Evolutionary conservation across 2,888 invertebrate genomes (phyloP), one percentile per base, ranked within the genome.

Genomic region (Busseola fusca): DNA sequence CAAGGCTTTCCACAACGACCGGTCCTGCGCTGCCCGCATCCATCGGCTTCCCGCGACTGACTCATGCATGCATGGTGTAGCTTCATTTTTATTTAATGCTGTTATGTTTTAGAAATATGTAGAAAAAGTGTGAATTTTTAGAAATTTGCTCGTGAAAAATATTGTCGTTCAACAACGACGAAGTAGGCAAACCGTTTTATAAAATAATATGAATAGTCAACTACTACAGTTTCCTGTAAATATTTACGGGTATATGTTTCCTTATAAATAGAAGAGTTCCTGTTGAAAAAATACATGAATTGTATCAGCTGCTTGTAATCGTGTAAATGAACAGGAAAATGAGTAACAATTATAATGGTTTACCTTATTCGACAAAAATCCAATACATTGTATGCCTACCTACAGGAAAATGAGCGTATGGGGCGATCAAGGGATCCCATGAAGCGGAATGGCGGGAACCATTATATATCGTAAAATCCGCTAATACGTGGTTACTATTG

Each of bases 341-440:
- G 30, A 42, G 25, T 67, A 64, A 56, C 72, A 60, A 67, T 60
- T 80, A 76, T 66, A 69, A 73, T 76, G 64, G 76, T 79, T 80
- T 79, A 76, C 81, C 52, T 64, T 67, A 52, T 76, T 42, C 57
- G 3, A 60, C 75, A 80, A 78, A 78, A 80, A 80, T 75, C 80
- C 78, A 74, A 65, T 66, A 25, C 10, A 37, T 59, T 14, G 2
- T 25, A 37, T 69, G 21, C 37, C 10, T 70, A 42, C 45, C 27
- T 71, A 68, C 27, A 80, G 76, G 81, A 80, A 79, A 79, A 79
- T 27, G 18, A 62, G 9, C 1, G 1, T 37, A 37, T 25, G 14
- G 18, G 27, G 63, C 40, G 12, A 42, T 45, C 18, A 69, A 63
- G 42, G 64, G 50, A 65, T 62, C 68, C 72, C 30, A 34, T 18